Conservation (phyloP, 2,888 invertebrate genomes). For the Xestoiulus laeticollis region DNA sequence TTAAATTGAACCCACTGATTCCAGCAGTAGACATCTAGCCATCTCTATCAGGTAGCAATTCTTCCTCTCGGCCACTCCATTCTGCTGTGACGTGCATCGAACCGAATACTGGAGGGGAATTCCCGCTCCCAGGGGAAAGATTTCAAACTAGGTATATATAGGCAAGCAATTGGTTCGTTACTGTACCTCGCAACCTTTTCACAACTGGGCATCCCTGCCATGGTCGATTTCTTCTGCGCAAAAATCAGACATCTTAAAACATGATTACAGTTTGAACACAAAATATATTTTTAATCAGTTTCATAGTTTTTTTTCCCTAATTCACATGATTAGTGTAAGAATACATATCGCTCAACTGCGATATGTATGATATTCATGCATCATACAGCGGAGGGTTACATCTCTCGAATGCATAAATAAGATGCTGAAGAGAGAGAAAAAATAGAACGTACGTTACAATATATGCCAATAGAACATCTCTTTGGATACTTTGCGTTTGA, state of each 20-base stretch:
- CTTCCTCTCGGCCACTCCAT: no score
- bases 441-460: slow-evolving; percentile 28
- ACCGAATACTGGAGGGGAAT: no score
- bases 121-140: no score
- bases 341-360: slow-evolving; percentile 10
- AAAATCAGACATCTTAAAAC: not conserved
- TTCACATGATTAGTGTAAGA: slow-evolving; percentile 34
- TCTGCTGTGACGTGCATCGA: no score
- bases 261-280: slow-evolving; percentile 42
- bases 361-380: slow-evolving; percentile 17
- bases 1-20: no score
- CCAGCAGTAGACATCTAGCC: no score
- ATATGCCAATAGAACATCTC: slow-evolving; percentile 40
- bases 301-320: slow-evolving; percentile 21
- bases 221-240: not conserved
- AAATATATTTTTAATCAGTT: slow-evolving; percentile 47
- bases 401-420: slow-evolving; percentile 46
- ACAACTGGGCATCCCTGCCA: no score
- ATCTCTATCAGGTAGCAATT: no score
- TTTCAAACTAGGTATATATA: no score
- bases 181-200: no score
- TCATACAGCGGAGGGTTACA: slow-evolving; percentile 25
- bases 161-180: no score
- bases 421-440: slow-evolving; percentile 30
- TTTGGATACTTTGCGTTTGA: not conserved